These are phyloP conservation scores for Oxystoma pomonae DNA, from an alignment of 2,888 invertebrate species.

Conservation along the genomic window DNA sequence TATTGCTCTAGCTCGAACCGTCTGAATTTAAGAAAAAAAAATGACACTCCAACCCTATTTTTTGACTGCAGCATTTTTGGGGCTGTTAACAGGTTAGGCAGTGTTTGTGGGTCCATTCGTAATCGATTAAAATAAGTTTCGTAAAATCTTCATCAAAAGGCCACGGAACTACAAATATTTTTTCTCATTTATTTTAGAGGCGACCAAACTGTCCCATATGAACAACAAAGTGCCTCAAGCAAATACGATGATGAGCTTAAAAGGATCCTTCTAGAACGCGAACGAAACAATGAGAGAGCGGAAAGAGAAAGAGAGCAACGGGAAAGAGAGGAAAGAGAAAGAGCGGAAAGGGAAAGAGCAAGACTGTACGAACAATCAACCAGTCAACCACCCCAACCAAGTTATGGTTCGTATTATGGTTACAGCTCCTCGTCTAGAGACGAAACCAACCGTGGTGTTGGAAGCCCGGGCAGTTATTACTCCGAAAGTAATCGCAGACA, in stretches of 20 bases:
- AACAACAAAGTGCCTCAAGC: background rate
- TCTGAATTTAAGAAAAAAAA: no score
- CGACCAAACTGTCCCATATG: background rate
- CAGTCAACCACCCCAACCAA: background rate
- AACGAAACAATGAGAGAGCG: background rate
- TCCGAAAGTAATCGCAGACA: background rate
- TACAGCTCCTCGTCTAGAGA: background rate
- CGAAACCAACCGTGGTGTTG: background rate
- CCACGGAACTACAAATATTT: no score
- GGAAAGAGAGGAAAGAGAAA: background rate
- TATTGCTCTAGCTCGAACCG: no score
- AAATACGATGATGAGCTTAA: background rate
- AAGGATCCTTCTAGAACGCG: background rate
- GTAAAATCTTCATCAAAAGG: no score
- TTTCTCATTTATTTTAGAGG: no score
- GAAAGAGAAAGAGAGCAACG: no score
- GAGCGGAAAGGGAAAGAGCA: background rate
- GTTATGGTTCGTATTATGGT: constrained; percentile 5
- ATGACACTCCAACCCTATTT: no score
- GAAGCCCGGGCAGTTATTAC: constrained; percentile 1
- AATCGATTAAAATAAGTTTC: no score
- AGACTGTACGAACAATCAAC: background rate
- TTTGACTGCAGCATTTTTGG: background rate
- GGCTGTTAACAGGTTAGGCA: background rate
- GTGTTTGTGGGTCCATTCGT: no score